Evolutionary conservation across 2,113 vertebrate genomes (phyloP).

Genomic region (Electrona antarctica): DNA sequence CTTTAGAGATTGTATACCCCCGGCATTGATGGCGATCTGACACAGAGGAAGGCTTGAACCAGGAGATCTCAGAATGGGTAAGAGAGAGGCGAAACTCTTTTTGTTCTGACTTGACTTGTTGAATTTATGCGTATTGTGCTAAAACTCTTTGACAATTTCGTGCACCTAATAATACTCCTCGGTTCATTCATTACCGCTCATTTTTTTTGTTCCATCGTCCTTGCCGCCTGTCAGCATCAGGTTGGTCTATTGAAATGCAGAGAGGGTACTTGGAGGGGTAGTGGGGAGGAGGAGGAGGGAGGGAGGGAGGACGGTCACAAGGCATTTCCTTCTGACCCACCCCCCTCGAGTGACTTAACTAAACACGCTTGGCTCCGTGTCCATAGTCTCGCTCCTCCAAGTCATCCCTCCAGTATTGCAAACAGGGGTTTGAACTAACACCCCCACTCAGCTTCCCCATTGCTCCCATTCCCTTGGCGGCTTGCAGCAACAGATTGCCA

Average conservation of each 20-base stretch:
- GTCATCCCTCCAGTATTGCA: constrained; percentile 62
- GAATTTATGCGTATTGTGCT: constrained; percentile 65
- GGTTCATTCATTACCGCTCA: constrained; percentile 48
- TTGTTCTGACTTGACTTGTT: constrained; percentile 69
- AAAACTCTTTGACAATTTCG: constrained; percentile 41
- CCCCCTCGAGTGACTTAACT: constrained; percentile 78
- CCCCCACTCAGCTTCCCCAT: constrained; percentile 71
- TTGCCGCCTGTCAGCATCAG: constrained; percentile 65
- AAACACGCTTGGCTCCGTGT: constrained; percentile 72
- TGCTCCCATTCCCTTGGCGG: constrained; percentile 72
- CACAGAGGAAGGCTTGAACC: constrained; percentile 75
- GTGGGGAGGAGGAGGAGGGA: constrained; percentile 67
- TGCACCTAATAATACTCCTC: constrained; percentile 41
- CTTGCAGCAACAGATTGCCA: constrained; percentile 79
- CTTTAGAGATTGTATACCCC: constrained; percentile 70
- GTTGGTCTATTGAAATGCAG: constrained; percentile 77
- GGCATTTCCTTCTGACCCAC: constrained; percentile 78
- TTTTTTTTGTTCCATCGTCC: constrained; percentile 62
- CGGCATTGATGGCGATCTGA: constrained; percentile 80
- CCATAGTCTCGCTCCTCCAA: constrained; percentile 60
- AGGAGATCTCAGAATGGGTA: constrained; percentile 81
- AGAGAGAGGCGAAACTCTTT: constrained; percentile 67
- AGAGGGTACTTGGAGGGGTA: constrained; percentile 68
- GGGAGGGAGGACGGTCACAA: constrained; percentile 74
- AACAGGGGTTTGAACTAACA: constrained; percentile 72